Evolutionary conservation across 2,797 vertebrate species (phyloP).

Genomic region (Rhyacichthys aspro): DNA sequence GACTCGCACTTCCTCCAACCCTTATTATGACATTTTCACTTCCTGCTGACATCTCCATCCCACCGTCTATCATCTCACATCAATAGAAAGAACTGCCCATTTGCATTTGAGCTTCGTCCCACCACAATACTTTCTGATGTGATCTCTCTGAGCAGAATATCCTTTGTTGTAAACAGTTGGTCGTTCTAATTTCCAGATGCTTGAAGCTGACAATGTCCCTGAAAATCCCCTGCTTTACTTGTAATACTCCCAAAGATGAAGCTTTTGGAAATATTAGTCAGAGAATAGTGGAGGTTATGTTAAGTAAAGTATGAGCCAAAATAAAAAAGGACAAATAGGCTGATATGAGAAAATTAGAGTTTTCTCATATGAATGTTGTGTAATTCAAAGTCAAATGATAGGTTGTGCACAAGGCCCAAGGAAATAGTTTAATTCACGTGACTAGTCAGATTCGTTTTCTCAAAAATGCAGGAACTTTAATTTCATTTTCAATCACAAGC

Average conservation of each 20-base stretch:
- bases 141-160: too few relatives aligned
- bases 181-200: too few relatives aligned
- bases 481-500: too few relatives aligned
- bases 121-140: constrained; percentile 42
- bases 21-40: constrained; percentile 61
- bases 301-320: too few relatives aligned
- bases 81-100: constrained; percentile 19
- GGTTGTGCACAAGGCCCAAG: constrained; percentile 9
- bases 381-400: constrained; percentile 15
- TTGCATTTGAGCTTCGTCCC: constrained; percentile 18
- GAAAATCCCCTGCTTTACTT: too few relatives aligned
- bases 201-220: too few relatives aligned
- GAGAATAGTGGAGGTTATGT: constrained; percentile 15
- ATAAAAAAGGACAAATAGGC: background rate
- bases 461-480: background rate
- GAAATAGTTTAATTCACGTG: constrained; percentile 16
- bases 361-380: background rate
- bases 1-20: constrained; percentile 58
- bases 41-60: constrained; percentile 52
- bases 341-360: background rate
- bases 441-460: constrained; percentile 3
- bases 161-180: too few relatives aligned
- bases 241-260: too few relatives aligned
- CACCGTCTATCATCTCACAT: constrained; percentile 23
- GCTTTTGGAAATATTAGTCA: too few relatives aligned